phyloP scores from a whole-genome alignment of 2,888 invertebrate genomes.

The Oeneis ivallda region DNA sequence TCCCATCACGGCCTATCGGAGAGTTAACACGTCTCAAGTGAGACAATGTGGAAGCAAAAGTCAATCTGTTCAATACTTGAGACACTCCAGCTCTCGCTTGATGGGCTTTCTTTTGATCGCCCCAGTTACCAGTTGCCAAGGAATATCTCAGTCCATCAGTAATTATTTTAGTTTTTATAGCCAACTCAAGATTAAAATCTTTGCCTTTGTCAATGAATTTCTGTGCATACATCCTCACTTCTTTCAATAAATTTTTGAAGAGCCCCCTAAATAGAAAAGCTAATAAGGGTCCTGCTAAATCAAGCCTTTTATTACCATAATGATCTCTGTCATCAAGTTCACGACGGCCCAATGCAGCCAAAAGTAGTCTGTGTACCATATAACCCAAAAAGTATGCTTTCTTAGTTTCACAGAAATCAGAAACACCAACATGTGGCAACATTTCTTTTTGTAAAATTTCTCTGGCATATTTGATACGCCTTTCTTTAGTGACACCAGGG shows the following conservation, averaged over 20 bases:
- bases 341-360: slow-evolving; percentile 96
- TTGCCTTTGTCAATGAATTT: slow-evolving; percentile 99
- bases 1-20: slow-evolving; percentile 99
- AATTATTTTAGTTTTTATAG: slow-evolving; percentile 98
- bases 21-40: slow-evolving; percentile 99
- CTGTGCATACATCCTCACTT: slow-evolving; percentile 98
- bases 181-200: slow-evolving; percentile 98
- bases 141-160: slow-evolving; percentile 99
- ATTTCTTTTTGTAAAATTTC: slow-evolving; percentile 99
- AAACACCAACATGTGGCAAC: slow-evolving; percentile 99
- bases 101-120: slow-evolving; percentile 99
- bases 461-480: slow-evolving; percentile 98
- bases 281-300: slow-evolving; percentile 97
- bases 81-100: slow-evolving; percentile 98
- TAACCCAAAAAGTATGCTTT: slow-evolving; percentile 99
- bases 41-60: slow-evolving; percentile 98
- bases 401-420: slow-evolving; percentile 99
- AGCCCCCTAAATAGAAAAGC: slow-evolving; percentile 98
- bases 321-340: slow-evolving; percentile 99
- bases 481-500: slow-evolving; percentile 99
- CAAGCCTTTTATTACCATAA: slow-evolving; percentile 98
- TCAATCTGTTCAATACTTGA: slow-evolving; percentile 98
- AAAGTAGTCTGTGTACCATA: slow-evolving; percentile 98
- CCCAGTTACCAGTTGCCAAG: slow-evolving; percentile 99
- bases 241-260: slow-evolving; percentile 97